phyloP scores from a whole-genome alignment of 2,888 invertebrate species.

The Campoplex capitator region DNA sequence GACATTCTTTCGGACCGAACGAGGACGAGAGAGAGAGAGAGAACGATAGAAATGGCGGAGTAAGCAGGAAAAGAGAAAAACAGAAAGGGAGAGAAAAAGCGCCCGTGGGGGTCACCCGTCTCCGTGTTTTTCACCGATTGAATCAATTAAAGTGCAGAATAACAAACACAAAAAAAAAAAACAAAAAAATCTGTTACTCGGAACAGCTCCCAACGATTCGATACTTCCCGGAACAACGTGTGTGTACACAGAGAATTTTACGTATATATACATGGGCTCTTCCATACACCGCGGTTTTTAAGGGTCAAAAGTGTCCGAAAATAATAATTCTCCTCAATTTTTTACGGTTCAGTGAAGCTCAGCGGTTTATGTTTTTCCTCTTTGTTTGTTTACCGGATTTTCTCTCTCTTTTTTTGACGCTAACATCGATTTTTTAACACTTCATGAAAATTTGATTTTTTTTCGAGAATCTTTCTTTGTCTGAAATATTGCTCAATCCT shows the following conservation, averaged over 20 bases:
- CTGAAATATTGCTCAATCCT: too few relatives aligned
- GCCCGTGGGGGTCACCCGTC: slow-evolving; percentile 73
- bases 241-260: neutral
- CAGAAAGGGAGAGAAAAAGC: slow-evolving; percentile 67
- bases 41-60: slow-evolving; percentile 37
- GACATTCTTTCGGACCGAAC: slow-evolving; percentile 57
- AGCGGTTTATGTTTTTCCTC: neutral
- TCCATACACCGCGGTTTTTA: slow-evolving; percentile 30
- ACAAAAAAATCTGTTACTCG: slow-evolving; percentile 60
- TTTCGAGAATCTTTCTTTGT: too few relatives aligned
- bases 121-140: slow-evolving; percentile 85
- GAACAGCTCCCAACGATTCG: slow-evolving; percentile 62
- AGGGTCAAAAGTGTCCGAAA: neutral
- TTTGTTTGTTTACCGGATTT: neutral
- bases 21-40: slow-evolving; percentile 48
- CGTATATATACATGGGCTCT: neutral
- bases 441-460: too few relatives aligned
- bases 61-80: slow-evolving; percentile 53
- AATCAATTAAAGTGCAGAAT: slow-evolving; percentile 83
- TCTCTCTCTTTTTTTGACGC: neutral
- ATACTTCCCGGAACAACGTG: slow-evolving; percentile 43
- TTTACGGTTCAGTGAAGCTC: neutral
- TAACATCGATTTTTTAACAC: too few relatives aligned
- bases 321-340: neutral
- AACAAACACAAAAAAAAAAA: slow-evolving; percentile 17